phyloP scores from a whole-genome alignment of 30 jellyfish, hydroid and myxozoan genomes.

The Phacellophora camtschatica region DNA sequence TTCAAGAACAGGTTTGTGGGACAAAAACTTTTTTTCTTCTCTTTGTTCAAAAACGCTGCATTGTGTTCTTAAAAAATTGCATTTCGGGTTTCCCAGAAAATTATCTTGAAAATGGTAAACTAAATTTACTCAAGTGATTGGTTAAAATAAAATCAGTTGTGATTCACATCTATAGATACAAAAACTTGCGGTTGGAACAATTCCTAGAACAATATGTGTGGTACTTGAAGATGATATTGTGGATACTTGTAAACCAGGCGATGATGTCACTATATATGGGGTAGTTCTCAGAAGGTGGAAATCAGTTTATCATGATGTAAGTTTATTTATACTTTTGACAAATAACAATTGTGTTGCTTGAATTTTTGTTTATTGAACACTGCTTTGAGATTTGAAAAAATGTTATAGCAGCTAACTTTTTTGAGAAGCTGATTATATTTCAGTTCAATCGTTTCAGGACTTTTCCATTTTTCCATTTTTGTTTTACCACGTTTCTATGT shows the following conservation, averaged over 20 bases:
- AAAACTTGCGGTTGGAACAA: slow-evolving; percentile 90
- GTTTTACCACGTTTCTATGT: too few species aligned
- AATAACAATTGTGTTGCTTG: too few species aligned
- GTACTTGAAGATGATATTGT: slow-evolving; percentile 97
- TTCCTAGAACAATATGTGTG: slow-evolving; percentile 96
- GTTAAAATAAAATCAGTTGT: not conserved
- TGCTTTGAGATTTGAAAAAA: too few species aligned
- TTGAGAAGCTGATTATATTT: too few species aligned
- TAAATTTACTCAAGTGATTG: not conserved
- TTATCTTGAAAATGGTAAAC: not conserved
- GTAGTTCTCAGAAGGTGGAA: slow-evolving; percentile 90
- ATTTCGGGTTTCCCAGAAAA: not conserved
- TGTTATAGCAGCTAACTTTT: too few species aligned
- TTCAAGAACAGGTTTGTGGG: slow-evolving; percentile 93
- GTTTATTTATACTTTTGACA: slow-evolving; percentile 4
- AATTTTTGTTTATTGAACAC: too few species aligned
- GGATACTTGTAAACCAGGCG: slow-evolving; percentile 99
- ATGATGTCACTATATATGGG: slow-evolving; percentile 96
- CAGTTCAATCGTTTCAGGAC: too few species aligned
- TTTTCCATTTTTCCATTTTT: too few species aligned
- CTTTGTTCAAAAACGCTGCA: not conserved
- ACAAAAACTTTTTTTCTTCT: not conserved
- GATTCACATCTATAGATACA: slow-evolving; percentile 53
- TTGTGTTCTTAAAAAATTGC: not conserved
- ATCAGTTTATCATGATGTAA: slow-evolving; percentile 74